Conservation (phyloP, 2,797 vertebrate genomes). For the Channa striata region DNA sequence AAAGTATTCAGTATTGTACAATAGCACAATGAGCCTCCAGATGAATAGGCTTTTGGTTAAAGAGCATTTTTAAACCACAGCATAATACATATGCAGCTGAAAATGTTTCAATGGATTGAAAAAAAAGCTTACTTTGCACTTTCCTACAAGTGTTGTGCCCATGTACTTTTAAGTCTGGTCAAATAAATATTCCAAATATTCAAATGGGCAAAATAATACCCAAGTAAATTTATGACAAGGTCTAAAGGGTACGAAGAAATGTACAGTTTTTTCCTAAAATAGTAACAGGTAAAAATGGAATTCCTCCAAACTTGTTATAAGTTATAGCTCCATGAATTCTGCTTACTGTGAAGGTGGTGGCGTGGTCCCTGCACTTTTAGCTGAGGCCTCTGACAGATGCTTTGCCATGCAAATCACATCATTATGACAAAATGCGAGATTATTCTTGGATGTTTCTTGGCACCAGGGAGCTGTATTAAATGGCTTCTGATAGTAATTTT, state of each 20-base stretch:
- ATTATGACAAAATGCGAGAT: slow-evolving; percentile 73
- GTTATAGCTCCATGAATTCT: slow-evolving; percentile 40
- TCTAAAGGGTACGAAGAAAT: slow-evolving; percentile 9
- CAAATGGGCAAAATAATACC: slow-evolving; percentile 21
- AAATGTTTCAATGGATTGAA: slow-evolving; percentile 28
- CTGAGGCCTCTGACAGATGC: slow-evolving; percentile 49
- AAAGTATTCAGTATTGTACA: slow-evolving; percentile 33
- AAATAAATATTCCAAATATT: slow-evolving; percentile 23
- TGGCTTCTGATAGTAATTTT: slow-evolving; percentile 68
- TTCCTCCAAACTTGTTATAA: neutral
- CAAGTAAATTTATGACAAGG: slow-evolving; percentile 20
- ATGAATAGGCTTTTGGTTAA: slow-evolving; percentile 37
- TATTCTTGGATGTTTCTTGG: slow-evolving; percentile 62
- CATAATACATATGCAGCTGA: slow-evolving; percentile 23
- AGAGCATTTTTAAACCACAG: slow-evolving; percentile 14
- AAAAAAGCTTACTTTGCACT: slow-evolving; percentile 27
- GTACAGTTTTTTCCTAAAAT: slow-evolving; percentile 30
- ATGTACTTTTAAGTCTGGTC: neutral
- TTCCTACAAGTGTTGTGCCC: slow-evolving; percentile 4
- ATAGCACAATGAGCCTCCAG: slow-evolving; percentile 45
- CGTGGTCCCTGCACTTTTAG: slow-evolving; percentile 40
- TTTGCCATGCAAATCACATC: slow-evolving; percentile 82
- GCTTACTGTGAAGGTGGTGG: slow-evolving; percentile 37
- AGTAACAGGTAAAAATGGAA: slow-evolving; percentile 10
- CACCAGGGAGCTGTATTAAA: slow-evolving; percentile 66